Percentiles rank a stretch among this genome's conserved stretches.
Conservation (phyloP, 2,888 invertebrate species). For the Pteria penguin region DNA sequence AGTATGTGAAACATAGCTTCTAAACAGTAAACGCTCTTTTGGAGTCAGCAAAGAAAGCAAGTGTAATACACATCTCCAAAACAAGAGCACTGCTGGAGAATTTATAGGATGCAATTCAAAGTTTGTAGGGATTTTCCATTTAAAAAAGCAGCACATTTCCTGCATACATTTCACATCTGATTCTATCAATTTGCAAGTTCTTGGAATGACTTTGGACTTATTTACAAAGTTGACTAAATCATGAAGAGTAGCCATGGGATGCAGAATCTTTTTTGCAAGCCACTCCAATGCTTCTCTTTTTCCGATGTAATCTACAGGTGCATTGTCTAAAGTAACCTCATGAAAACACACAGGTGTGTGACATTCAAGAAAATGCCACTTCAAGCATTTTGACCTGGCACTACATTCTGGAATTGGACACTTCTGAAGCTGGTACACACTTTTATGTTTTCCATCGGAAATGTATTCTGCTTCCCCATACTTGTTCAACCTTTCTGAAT, state of each 20-base stretch:
- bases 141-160: neutral
- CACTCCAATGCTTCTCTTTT: neutral
- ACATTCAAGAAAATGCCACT: neutral
- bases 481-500: too few species aligned
- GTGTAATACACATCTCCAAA: neutral
- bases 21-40: neutral
- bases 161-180: neutral
- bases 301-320: neutral
- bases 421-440: neutral
- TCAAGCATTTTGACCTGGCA: neutral
- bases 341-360: neutral
- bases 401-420: neutral
- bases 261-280: neutral
- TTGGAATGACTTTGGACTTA: neutral
- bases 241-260: neutral
- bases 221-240: neutral
- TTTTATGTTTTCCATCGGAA: too few species aligned
- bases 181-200: neutral
- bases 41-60: neutral
- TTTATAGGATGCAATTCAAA: neutral
- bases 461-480: too few species aligned
- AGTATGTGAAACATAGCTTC: too few species aligned
- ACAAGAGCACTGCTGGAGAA: neutral
- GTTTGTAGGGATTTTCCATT: neutral
- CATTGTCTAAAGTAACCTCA: neutral